Percentiles rank a stretch among this genome's conserved stretches.
Evolutionary conservation across 1,140 invertebrate genomes (phyloP).

Genomic region (Physella acuta): DNA sequence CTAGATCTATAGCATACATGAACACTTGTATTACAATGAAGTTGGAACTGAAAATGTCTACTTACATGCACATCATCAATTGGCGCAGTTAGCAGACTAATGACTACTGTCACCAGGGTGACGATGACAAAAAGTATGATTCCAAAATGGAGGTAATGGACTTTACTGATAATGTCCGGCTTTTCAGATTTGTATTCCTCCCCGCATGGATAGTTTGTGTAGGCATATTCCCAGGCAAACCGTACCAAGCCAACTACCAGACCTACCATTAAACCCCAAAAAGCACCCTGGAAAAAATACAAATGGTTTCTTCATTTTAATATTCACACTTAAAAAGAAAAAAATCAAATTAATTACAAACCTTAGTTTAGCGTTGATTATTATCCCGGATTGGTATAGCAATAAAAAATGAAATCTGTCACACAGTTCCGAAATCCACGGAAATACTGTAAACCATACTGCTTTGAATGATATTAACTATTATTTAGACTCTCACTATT

Average conservation of each 20-base stretch:
- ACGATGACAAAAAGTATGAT: constrained; percentile 57
- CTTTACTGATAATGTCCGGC: constrained; percentile 53
- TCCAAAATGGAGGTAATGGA: constrained; percentile 61
- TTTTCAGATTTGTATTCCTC: constrained; percentile 36
- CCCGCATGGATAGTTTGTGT: constrained; percentile 49
- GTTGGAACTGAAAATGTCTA: constrained; percentile 19
- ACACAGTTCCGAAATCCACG: too few species aligned
- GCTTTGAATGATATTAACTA: too few species aligned
- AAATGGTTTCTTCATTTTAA: too few species aligned
- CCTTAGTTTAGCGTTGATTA: too few species aligned
- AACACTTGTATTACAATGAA: neutral
- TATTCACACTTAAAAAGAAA: too few species aligned
- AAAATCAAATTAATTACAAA: too few species aligned
- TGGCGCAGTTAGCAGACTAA: constrained; percentile 56
- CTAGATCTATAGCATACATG: neutral
- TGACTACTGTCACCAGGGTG: constrained; percentile 44
- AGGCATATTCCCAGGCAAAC: constrained; percentile 58
- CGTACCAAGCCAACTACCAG: constrained; percentile 61
- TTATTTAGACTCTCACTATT: too few species aligned
- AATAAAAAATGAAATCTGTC: too few species aligned
- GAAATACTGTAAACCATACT: too few species aligned
- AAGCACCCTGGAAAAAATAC: constrained; percentile 59
- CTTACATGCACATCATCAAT: constrained; percentile 55
- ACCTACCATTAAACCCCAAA: constrained; percentile 65
- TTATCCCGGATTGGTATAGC: too few species aligned